Percentiles rank a stretch among this genome's conserved stretches.
These are phyloP conservation scores for Bagarius yarrelli DNA, from an alignment of 2,113 vertebrate species.

Conservation along the genomic window DNA sequence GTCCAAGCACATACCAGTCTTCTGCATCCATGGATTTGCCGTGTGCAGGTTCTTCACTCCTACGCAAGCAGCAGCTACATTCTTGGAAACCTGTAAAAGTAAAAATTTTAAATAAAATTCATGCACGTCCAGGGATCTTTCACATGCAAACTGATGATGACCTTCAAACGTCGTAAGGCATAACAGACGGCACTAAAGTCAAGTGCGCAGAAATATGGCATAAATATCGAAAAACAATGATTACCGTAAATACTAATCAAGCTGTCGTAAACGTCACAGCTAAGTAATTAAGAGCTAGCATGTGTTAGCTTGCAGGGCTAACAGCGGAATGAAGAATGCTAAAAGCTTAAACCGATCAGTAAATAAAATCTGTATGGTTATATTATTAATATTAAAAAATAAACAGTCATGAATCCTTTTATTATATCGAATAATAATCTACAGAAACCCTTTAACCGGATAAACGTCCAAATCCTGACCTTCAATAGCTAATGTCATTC, in stretches of 20 bases:
- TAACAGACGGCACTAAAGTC: not conserved
- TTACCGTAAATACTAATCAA: not conserved
- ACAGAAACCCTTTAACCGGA: not conserved
- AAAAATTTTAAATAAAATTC: not conserved
- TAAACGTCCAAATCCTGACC: constrained; percentile 67
- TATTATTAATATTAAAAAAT: not conserved
- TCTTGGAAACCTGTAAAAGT: constrained; percentile 80
- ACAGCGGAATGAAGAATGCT: not conserved
- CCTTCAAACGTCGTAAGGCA: constrained; percentile 35
- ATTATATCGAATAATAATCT: too few relatives aligned
- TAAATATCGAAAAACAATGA: not conserved
- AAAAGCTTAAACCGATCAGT: not conserved
- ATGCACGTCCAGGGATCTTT: too few relatives aligned
- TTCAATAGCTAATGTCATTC: constrained; percentile 62
- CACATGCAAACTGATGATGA: constrained; percentile 6
- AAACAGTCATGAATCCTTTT: accelerated
- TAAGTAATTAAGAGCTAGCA: not conserved
- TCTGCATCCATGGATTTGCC: constrained; percentile 79
- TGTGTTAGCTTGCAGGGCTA: constrained; percentile 6
- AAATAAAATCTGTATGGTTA: too few relatives aligned
- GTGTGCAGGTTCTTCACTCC: constrained; percentile 88
- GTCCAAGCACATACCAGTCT: constrained; percentile 75
- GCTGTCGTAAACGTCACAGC: not conserved
- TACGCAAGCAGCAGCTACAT: constrained; percentile 83
- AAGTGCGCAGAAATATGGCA: not conserved